Evolutionary conservation across 1,140 invertebrate species (phyloP).

Genomic region (Leguminivora glycinivorella): DNA sequence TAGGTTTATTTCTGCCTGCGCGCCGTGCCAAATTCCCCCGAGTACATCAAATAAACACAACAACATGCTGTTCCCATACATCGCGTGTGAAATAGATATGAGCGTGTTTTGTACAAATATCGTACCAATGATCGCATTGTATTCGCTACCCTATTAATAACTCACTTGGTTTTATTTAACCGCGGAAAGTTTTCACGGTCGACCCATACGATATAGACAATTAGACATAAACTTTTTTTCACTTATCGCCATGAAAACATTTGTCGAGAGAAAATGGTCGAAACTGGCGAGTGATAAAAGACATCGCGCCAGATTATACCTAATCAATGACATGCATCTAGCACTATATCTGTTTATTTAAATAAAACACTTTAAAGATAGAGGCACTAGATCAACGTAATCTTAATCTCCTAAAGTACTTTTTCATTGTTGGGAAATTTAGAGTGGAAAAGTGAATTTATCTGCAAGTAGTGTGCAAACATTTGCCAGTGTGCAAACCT

Average conservation of each 20-base stretch:
- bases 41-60: conserved; percentile 9
- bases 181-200: conserved; percentile 1
- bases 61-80: conserved; percentile 5
- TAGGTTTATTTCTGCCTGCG: conserved; percentile 4
- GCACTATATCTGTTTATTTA: not conserved
- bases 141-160: not conserved
- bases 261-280: too few species aligned
- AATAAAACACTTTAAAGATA: not conserved
- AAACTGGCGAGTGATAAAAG: too few species aligned
- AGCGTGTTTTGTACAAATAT: not conserved
- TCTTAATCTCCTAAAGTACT: conserved; percentile 7
- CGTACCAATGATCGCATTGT: conserved; percentile 6
- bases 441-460: conserved; percentile 33
- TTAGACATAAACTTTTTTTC: not conserved
- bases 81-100: not conserved
- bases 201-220: not conserved
- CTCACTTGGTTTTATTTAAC: not conserved
- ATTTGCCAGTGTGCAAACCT: too few species aligned
- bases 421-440: not conserved
- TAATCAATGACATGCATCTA: not conserved
- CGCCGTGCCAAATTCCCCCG: conserved; percentile 17
- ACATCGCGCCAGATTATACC: not conserved
- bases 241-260: too few species aligned
- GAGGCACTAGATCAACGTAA: not conserved
- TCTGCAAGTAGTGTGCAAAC: conserved; percentile 32